Base-by-base conservation (phyloP, 1,140 invertebrate species). In the Drosophila kikkawai region DNA sequence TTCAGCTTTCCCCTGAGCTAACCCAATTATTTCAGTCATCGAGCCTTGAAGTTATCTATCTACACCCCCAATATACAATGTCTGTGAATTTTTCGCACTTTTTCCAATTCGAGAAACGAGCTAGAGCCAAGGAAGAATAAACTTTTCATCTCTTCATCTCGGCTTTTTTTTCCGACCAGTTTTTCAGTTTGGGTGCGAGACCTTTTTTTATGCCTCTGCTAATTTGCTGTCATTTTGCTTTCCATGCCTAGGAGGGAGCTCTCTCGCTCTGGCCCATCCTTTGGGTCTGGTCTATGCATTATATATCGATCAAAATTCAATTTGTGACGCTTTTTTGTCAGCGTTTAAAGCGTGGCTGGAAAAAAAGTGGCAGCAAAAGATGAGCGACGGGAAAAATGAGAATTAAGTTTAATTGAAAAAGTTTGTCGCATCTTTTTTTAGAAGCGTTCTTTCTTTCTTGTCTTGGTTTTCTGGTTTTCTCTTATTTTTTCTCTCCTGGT, bases 251-350 rank as follows among this genome's bases (percentile, higher is more conserved):
- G 36, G 36, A 41, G 55, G 36, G 36, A 41, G 55, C 26, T 7
- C n/a, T 26, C 36, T 9, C 22, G 9, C 47, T 29, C 7, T 9
- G 22, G 22, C 7, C 22, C 15, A 37, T 17, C 47, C 29, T 42
- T 53, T 34, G 34, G 34, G 17, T 65, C 63, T 45, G 39, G 19
- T 75, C 63, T 45, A 79, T 80, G 66, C 80, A 90, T 87, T 87
- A 90, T 90, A 90, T 87, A 87, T 87, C 85, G 84, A 87, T 87
- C 85, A 87, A 87, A 88, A 88, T 90, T 87, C 85, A 87, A 87
- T 87, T 87, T 87, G 84, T 90, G 85, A 67, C 69, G 84, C 84
- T 84, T 84, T 86, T 87, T 84, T 80, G 73, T 78, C 69, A 74
- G 59, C 73, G 34, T 65, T 87, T 87, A 80, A 88, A 67, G 82